Conservation (phyloP, 2,797 vertebrate species). For the Pitangus sulphuratus region DNA sequence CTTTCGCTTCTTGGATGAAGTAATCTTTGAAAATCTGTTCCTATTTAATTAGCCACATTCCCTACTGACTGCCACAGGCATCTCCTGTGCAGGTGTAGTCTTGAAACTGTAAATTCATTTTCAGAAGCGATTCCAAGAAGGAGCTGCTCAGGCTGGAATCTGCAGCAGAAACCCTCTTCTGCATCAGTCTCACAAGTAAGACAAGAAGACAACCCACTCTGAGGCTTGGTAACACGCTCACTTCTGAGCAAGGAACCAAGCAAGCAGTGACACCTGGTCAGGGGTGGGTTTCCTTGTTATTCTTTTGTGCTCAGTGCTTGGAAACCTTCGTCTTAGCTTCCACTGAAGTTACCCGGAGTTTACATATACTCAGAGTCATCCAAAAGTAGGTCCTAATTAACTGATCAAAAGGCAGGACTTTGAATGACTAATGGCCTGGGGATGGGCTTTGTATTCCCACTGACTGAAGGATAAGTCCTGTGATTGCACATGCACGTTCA, state of each 20-base stretch:
- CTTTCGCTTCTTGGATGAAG: constrained; percentile 46
- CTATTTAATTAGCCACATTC: constrained; percentile 66
- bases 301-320: not conserved
- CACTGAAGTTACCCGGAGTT: not conserved
- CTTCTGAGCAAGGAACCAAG: not conserved
- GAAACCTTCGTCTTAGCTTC: not conserved
- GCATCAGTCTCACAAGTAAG: not conserved
- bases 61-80: constrained; percentile 61
- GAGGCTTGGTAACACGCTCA: not conserved
- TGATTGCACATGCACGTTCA: not conserved
- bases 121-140: constrained; percentile 37
- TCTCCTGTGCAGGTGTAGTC: constrained; percentile 66
- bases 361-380: not conserved
- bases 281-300: not conserved
- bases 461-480: not conserved
- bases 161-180: constrained; percentile 1
- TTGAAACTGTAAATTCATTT: constrained; percentile 52
- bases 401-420: not conserved
- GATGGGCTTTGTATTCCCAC: not conserved
- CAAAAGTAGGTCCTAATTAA: not conserved
- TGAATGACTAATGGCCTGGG: not conserved
- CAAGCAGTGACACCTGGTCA: not conserved
- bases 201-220: not conserved
- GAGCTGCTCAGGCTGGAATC: constrained; percentile 32
- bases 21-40: constrained; percentile 59